Base-by-base conservation (phyloP, 2,113 vertebrate species). In the Engraulis encrasicolus region DNA sequence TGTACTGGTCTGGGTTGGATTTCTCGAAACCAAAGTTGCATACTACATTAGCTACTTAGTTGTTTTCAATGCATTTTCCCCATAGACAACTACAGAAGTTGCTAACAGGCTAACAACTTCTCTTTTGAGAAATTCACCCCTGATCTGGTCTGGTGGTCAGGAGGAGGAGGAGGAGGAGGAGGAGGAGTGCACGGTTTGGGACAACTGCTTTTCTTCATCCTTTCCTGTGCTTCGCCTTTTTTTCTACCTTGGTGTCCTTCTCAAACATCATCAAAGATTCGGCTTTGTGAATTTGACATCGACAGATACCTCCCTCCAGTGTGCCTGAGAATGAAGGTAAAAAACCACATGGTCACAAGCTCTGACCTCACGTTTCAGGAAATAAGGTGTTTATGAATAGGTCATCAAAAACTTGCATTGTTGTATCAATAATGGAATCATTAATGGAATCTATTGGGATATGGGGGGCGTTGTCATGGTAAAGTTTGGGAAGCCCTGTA, bases 181-280 rank as follows among this genome's bases (percentile, higher is more conserved):
- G 86, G 71, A 78, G 83, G 49, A 83, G 7, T 71, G 50, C 9
- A n/a, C 61, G 12, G 9, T 45, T 50, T 50, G 5, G n/a, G n/a
- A 31, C 2, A 6, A 15, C 45, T 18, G 40, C 27, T 45, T 27
- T 31, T 61, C 49, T 50, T 83, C n/a, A 20, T 40, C 34, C 14
- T 36, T 37, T 27, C 74, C 49, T 82, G 34, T 36, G 52, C 52
- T 27, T 12, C 0, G 23, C 66, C 54, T 50, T 50, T 74, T 78
- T 45, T 82, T 17, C 78, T 74, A 19, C 34, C 17, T 50, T 14
- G 14, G 49, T 23, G 50, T 12, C 54, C 12, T 40, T 6, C 6
- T 91, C 87, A 99, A 78, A 99, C 96, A 87, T 99, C 98, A 89
- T 99, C 97, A 90, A 99, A 99, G 92, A 99, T 98, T 91, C 94